Base-by-base conservation (phyloP, 2,113 vertebrate species). In the Leucopsar rothschildi region DNA sequence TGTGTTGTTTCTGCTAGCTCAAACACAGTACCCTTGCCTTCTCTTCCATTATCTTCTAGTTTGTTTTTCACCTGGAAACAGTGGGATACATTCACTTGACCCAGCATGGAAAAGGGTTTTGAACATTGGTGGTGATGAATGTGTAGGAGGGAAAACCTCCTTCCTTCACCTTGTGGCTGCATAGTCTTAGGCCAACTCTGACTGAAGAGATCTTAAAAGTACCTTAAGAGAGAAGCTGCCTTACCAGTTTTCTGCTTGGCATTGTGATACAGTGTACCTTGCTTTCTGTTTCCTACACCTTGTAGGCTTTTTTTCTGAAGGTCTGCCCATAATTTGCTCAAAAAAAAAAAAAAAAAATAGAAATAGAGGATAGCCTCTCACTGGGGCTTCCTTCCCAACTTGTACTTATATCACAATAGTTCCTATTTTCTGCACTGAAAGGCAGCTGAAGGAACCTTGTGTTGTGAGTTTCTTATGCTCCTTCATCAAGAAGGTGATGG, bases 391-490 rank as follows among this genome's bases (percentile, higher is more conserved):
- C 8, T 75, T 90, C 15, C 6, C 10, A 12, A 8, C 39, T 65
- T 17, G 10, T 7, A 40, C 0, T 44, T 64, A 13, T 11, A 37
- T 88, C 24, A 17, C 7, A 15, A 2, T 27, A 85, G 24, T 8
- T 69, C 4, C 10, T 44, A 0, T 71, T 59, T 79, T 82, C 33
- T 79, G 27, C 42, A 42, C 17, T 35, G 11, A 73, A 21, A 69
- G 37, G 14, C 24, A 65, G 6, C 31, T 86, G 29, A 66, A 56
- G 44, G 29, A 80, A 12, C 4, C 25, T 78, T 25, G 8, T 47
- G 1, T 25, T 82, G 0, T 1, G 49, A 31, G 3, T 45, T 84
- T 65, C 8, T 70, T 91, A 7, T 1, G 5, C 9, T 64, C 3
- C 25, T 76, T 6, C 21, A 9, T 68, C 17, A 39, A 61, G 28